Base-by-base conservation (phyloP, 2,888 invertebrate genomes). In the Leptinotarsa tumamoca region DNA sequence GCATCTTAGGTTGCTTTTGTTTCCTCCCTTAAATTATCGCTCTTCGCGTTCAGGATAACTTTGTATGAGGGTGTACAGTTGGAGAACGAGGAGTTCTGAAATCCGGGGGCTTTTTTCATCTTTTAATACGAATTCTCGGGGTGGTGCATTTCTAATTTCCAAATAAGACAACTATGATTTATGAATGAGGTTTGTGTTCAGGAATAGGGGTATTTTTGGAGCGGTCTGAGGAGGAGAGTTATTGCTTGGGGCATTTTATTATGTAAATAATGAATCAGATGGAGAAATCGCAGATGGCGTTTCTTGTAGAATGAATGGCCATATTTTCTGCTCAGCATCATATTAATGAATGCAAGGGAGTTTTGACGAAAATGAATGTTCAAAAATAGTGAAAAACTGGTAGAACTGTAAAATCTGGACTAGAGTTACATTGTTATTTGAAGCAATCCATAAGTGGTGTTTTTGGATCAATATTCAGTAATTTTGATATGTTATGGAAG, bases 1-100 rank as follows among this genome's bases (percentile, higher is more conserved):
- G 88, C 88, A 87, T 88, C 88, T 88, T 88, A 87, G 87, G 87
- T 87, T 87, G 87, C 87, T 88, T 88, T 88, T 87, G 88, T 88
- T 88, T 87, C 87, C 87, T 81, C 80, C 86, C 86, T 86, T 87
- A 84, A 87, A 86, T 87, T 87, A 87, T 86, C 83, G 84, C 84
- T 77, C 76, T 70, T 66, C 69, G 77, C 77, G 74, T 78, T 79
- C 80, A 75, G 77, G 76, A 80, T 78, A 80, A 81, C 78, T 80
- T 81, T 75, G 75, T 75, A 63, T 67, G 78, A 77, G 79, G 73
- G 78, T 76, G 78, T 78, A 72, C 74, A 77, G 58, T 76, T 71
- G 71, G 69, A 73, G 79, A 70, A 54, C 77, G 66, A 74, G 63
- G 33, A 33, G 74, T 52, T 66, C 69, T 54, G 74, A 67, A 73